Evolutionary conservation across 2,113 vertebrate genomes (phyloP).

Genomic region (Sinocyclocheilus anophthalmus): DNA sequence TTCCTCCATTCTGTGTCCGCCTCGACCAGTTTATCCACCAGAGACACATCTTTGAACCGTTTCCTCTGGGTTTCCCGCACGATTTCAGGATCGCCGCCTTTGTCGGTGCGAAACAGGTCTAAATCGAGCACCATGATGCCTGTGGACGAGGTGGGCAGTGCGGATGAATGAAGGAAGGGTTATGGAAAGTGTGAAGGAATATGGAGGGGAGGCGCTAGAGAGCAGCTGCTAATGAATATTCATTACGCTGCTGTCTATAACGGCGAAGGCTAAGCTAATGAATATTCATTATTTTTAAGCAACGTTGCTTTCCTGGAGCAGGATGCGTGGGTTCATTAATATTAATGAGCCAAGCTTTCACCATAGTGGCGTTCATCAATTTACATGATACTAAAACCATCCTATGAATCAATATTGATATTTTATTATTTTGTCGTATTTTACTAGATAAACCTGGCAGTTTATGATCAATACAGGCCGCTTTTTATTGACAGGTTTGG

Average conservation of each 20-base stretch:
- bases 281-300: background rate
- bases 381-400: background rate
- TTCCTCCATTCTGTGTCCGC: constrained; percentile 91
- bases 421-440: background rate
- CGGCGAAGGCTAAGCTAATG: background rate
- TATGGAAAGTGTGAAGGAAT: background rate
- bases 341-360: background rate
- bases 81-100: constrained; percentile 88
- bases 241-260: background rate
- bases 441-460: background rate
- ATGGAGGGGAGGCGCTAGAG: constrained; percentile 11
- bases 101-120: constrained; percentile 90
- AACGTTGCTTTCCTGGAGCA: background rate
- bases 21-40: constrained; percentile 88
- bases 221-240: background rate
- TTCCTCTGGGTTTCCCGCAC: constrained; percentile 87
- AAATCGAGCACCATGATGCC: constrained; percentile 90
- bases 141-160: background rate
- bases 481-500: background rate
- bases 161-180: background rate
- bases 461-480: background rate
- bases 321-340: background rate
- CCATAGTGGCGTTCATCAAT: background rate
- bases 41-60: constrained; percentile 89
- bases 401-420: background rate